phyloP scores from a whole-genome alignment of 2,113 vertebrate genomes.

The Brachypodius melanocephalos region DNA sequence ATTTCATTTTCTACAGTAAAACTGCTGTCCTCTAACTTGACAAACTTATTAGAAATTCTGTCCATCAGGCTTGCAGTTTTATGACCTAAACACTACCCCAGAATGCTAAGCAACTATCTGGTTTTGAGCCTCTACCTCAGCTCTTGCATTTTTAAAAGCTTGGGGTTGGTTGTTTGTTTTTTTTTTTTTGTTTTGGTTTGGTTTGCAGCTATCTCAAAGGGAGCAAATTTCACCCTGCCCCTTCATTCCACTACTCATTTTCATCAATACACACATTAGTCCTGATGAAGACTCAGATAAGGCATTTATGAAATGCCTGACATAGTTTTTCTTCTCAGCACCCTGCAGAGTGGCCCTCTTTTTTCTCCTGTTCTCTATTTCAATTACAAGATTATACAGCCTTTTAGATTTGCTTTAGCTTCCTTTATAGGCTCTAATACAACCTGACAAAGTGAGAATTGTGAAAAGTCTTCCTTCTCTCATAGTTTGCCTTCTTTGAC shows the following conservation, averaged over 20 bases:
- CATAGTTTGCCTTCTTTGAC: background rate
- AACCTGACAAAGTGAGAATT: slow-evolving; percentile 46
- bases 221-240: background rate
- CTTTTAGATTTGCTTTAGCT: slow-evolving; percentile 5
- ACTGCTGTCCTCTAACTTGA: background rate
- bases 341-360: background rate
- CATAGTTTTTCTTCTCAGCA: background rate
- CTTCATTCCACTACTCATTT: background rate
- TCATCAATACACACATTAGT: background rate
- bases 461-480: background rate
- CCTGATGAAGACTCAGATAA: background rate
- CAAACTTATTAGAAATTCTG: background rate
- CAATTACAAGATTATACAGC: slow-evolving; percentile 1
- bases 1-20: background rate
- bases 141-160: background rate
- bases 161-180: background rate
- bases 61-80: background rate
- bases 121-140: background rate
- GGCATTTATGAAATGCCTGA: background rate
- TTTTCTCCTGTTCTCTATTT: background rate
- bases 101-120: background rate
- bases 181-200: too few species aligned
- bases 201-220: background rate
- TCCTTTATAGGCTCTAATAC: slow-evolving; percentile 8
- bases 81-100: background rate